A percentile compares a stretch with the other conserved stretches of the same genome.
Conservation (phyloP, 2,113 vertebrate species). For the Crypturellus undulatus region DNA sequence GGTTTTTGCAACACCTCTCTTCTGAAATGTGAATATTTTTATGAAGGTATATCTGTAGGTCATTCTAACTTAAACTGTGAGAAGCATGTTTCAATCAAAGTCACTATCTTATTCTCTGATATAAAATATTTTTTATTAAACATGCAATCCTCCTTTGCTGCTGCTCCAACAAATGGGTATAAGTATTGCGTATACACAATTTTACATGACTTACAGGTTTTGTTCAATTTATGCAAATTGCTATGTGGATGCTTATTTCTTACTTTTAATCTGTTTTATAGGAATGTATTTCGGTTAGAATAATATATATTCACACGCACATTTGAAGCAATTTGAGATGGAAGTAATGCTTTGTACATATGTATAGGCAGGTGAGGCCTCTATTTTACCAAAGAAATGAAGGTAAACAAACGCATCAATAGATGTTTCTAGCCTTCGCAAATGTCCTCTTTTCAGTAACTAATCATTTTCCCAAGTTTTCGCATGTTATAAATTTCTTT, state of each 20-base stretch:
- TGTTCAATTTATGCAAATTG: neutral
- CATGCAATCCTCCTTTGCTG: neutral
- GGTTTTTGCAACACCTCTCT: neutral
- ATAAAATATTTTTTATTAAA: neutral
- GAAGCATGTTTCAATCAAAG: neutral
- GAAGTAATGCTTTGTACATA: neutral
- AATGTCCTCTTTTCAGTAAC: neutral
- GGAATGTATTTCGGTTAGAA: neutral
- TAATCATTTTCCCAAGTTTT: neutral
- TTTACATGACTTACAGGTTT: neutral
- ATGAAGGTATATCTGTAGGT: neutral
- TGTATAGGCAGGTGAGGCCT: neutral
- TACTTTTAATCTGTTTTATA: neutral
- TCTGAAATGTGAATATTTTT: neutral
- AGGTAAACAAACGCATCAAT: neutral
- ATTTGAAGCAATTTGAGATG: neutral
- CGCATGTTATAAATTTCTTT: neutral
- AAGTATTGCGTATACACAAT: neutral
- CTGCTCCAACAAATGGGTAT: neutral
- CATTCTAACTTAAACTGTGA: neutral
- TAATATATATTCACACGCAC: neutral
- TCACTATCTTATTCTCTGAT: neutral
- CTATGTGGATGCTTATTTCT: neutral
- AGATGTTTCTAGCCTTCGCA: neutral
- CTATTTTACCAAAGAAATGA: neutral